Evolutionary conservation across 2,797 vertebrate species (phyloP), one percentile per base, ranked within the genome.

Genomic region (Decapterus maruadsi): DNA sequence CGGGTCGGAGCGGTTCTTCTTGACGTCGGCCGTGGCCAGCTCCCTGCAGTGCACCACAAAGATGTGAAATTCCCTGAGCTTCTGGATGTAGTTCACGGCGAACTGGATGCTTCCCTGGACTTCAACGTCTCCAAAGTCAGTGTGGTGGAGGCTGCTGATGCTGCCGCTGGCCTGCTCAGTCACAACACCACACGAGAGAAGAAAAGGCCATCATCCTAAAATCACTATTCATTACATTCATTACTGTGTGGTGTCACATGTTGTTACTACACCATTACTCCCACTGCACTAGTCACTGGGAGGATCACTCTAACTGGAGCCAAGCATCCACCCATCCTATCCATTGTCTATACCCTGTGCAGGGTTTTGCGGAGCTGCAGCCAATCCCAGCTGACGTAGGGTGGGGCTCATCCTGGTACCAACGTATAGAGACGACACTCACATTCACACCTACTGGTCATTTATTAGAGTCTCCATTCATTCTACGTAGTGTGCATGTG

Each of bases 1-100:
- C 98, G 98, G 96, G 72, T 99, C 97, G n/a, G 97, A 97, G 43
- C 95, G 95, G 54, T 95, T 96, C 72, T 95, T 97, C 89, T 96
- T 99, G 20, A 87, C 59, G 38, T 99, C 97, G 0, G 95, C 97
- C 7, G 95, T 80, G 3, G 97, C 97, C 86, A 99, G 87, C 64
- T 97, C 95, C 76, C 94, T 96, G 87, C 98, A 97, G 68, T 97
- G 96, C 83, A 96, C 96, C 75, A 99, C 94, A 55, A 98, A 98
- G 71, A 99, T 87, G 36, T 98, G 97, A 70, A 99, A 91, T 88
- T 99, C 98, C 0, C 90, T 93, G 55, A 98, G 92, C 73, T 97
- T 96, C 65, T 97, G 96, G 73, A 97, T 95, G 16, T 98, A 99
- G 90, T 97, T 97, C 9, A 98, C 68, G 6, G 97, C 96, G 79